Base-by-base conservation (phyloP, 2,888 invertebrate genomes). In the Platerodrilus igneus region DNA sequence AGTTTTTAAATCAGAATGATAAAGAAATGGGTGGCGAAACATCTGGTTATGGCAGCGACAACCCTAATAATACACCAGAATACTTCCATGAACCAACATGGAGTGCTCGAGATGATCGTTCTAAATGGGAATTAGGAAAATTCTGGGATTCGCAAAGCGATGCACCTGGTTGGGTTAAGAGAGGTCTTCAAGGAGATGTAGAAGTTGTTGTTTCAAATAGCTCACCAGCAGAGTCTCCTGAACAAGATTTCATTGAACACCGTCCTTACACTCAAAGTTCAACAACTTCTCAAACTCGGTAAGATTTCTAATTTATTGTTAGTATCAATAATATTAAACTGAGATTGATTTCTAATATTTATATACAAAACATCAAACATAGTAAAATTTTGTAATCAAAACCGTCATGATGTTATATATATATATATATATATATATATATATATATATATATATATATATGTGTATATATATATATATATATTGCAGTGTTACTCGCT, bases 21-120 rank as follows among this genome's bases (percentile, higher is more conserved):
- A 60, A 53, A 44, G 67, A 68, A 49, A 55, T 60, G 45, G 83
- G 83, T 58, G 83, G 83, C 20, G 86, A 87, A 58, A 87, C 87
- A 36, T 87, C 87, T 17, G 88, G 88, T 20, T 87, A 89, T 67
- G 83, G 86, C 30, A 88, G 88, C 62, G 87, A 88, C 61, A 83
- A 82, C 29, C 67, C 77, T 7, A 70, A 70, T 34, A 50, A 54
- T 29, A 69, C 70, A 4, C 71, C 73, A 14, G 74, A 75, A 37
- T 56, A 57, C 48, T 46, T 50, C 33, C 50, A 42, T 15, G 32
- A 43, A 19, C 37, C 39, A n/a, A 45, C 38, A 10, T 58, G 58
- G 54, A 60, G 57, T 35, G 67, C 64, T 8, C 73, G 76, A 41
- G 77, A 81, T 46, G 83, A 83, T 17, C 72, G 85, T 2, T 77